Evolutionary conservation across 1,140 invertebrate genomes (phyloP).

Genomic region (Bombus affinis): DNA sequence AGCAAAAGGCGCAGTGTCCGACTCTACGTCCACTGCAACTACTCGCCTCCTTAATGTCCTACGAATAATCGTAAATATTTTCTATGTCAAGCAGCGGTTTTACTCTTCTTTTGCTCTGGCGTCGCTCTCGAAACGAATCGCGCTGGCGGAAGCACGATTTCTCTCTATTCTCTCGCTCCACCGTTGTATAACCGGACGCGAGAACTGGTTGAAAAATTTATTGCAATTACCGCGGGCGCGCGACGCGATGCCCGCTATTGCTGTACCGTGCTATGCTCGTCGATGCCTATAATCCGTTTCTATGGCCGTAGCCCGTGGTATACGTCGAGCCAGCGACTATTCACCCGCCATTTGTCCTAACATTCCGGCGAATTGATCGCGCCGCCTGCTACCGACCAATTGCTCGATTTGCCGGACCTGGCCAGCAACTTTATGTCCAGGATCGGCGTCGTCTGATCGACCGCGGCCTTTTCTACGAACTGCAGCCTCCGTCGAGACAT

Average conservation of each 20-base stretch:
- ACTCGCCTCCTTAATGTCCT: conserved; percentile 57
- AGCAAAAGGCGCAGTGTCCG: conserved; percentile 20
- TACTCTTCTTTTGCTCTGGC: conserved; percentile 17
- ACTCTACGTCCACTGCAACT: conserved; percentile 18
- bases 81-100: conserved; percentile 48
- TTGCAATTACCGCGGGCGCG: conserved; percentile 45
- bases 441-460: conserved; percentile 33
- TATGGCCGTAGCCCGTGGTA: conserved; percentile 12
- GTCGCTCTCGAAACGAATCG: background rate
- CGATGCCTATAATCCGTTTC: conserved; percentile 58
- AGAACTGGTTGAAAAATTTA: conserved; percentile 54
- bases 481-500: background rate
- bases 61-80: conserved; percentile 68
- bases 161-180: background rate
- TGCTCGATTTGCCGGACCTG: conserved; percentile 26
- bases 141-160: background rate
- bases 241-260: background rate
- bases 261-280: background rate
- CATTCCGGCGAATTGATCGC: conserved; percentile 43
- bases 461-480: conserved; percentile 4
- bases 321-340: conserved; percentile 19
- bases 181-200: background rate
- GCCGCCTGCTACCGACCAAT: background rate
- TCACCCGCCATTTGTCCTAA: conserved; percentile 50
- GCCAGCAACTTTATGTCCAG: conserved; percentile 21